Percentiles rank a stretch among this genome's conserved stretches.
Conservation (phyloP, 2,888 invertebrate species). For the Drosophila fulvimacula region DNA sequence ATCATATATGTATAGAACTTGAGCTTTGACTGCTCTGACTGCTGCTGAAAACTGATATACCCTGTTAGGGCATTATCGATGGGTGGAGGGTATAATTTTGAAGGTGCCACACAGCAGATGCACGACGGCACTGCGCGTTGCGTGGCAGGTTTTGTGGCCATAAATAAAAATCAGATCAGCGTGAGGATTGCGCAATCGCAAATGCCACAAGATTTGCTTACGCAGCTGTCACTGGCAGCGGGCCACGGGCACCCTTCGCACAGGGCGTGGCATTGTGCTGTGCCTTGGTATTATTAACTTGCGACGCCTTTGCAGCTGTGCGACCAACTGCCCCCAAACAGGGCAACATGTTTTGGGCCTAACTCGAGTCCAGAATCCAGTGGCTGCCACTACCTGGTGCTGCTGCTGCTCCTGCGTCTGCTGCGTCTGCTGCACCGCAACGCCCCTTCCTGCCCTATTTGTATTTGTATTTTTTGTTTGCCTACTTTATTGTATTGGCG, state of each 20-base stretch:
- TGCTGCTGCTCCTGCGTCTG: conserved; percentile 3
- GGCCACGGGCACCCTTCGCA: neutral
- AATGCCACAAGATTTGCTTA: conserved; percentile 53
- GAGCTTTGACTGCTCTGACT: neutral
- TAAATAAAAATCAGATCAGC: conserved; percentile 84
- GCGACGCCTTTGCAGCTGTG: conserved; percentile 57
- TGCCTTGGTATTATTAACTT: conserved; percentile 39
- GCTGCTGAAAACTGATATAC: neutral
- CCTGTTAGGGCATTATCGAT: neutral
- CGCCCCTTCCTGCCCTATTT: conserved; percentile 8
- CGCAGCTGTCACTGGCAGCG: conserved; percentile 45
- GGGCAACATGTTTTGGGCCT: conserved; percentile 74
- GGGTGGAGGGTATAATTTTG: conserved; percentile 21
- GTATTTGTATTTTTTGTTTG: conserved; percentile 31
- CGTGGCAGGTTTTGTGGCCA: conserved; percentile 44
- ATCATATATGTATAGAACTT: neutral
- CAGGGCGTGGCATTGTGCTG: conserved; percentile 38
- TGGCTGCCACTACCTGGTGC: conserved; percentile 24
- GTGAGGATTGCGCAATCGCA: conserved; percentile 83
- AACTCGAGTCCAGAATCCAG: conserved; percentile 54
- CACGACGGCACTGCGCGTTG: conserved; percentile 11
- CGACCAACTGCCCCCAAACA: conserved; percentile 27
- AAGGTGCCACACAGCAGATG: conserved; percentile 39
- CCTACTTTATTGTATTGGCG: conserved; percentile 76
- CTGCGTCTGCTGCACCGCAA: neutral